Percentiles rank a stretch among this genome's conserved stretches.
Conservation (phyloP, 2,797 vertebrate genomes). For the Anisognathus igniventris region DNA sequence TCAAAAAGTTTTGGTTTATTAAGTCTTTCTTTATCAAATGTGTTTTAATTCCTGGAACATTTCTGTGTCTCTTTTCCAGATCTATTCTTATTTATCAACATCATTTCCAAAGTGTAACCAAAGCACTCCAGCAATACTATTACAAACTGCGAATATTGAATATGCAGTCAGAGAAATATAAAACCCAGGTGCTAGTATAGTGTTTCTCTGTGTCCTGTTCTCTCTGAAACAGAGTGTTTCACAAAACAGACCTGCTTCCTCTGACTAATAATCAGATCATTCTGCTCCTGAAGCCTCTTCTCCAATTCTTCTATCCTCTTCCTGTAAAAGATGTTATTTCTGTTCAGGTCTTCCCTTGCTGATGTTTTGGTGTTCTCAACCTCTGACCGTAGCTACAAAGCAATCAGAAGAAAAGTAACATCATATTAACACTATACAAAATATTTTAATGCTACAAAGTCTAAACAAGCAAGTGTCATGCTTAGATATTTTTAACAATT, state of each 20-base stretch:
- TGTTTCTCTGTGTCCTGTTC: background rate
- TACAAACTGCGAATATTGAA: background rate
- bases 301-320: constrained; percentile 79
- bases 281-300: constrained; percentile 82
- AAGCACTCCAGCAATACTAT: background rate
- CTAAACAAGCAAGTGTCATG: background rate
- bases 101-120: background rate
- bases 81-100: background rate
- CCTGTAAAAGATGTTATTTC: constrained; percentile 72
- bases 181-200: background rate
- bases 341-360: constrained; percentile 76
- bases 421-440: background rate
- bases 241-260: constrained; percentile 79
- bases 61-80: background rate
- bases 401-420: background rate
- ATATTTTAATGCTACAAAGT: background rate
- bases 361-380: constrained; percentile 76
- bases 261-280: constrained; percentile 79
- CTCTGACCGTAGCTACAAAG: constrained; percentile 77
- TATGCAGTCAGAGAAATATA: background rate
- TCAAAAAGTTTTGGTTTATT: background rate
- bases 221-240: background rate
- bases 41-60: background rate
- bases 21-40: background rate
- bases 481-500: background rate